A percentile compares a stretch with the other conserved stretches of the same genome.
Conservation (phyloP, 2,888 invertebrate genomes). For the Caenorhabditis sinica region DNA sequence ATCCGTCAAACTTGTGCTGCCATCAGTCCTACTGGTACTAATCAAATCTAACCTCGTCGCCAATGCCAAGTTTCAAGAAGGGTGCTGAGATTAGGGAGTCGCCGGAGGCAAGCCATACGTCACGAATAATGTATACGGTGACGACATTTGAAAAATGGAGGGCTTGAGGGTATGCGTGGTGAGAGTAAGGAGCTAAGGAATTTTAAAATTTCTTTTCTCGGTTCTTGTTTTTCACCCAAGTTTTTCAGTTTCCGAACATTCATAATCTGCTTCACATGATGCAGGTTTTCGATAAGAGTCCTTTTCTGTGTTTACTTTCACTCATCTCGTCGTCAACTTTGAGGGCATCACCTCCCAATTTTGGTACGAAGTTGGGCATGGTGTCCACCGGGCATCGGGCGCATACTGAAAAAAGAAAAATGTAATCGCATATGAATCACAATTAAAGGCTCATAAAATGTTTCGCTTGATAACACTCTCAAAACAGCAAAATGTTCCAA, state of each 20-base stretch:
- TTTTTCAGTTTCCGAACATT: no score
- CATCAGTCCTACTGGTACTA: constrained; percentile 67
- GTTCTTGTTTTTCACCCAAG: no score
- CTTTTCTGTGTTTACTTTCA: constrained; percentile 81
- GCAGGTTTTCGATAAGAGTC: no score
- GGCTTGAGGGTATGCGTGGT: no score
- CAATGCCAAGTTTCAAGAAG: constrained; percentile 85
- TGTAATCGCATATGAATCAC: no score
- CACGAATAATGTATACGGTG: constrained; percentile 77
- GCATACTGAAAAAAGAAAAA: constrained; percentile 81
- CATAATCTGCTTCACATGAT: no score
- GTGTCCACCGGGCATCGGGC: constrained; percentile 85
- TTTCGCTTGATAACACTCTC: no score
- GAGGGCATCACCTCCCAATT: constrained; percentile 85
- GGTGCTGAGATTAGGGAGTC: constrained; percentile 85
- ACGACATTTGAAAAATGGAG: constrained; percentile 68
- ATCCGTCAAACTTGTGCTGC: constrained; percentile 74
- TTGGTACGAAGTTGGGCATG: constrained; percentile 85
- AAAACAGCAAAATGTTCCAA: no score
- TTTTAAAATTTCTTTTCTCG: no score
- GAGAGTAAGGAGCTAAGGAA: no score
- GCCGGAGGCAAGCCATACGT: constrained; percentile 86
- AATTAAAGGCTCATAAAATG: no score
- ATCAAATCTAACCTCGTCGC: constrained; percentile 75
- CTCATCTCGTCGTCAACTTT: constrained; percentile 85